phyloP scores from a whole-genome alignment of 2,888 invertebrate species.

The Cephus rjabovi region DNA sequence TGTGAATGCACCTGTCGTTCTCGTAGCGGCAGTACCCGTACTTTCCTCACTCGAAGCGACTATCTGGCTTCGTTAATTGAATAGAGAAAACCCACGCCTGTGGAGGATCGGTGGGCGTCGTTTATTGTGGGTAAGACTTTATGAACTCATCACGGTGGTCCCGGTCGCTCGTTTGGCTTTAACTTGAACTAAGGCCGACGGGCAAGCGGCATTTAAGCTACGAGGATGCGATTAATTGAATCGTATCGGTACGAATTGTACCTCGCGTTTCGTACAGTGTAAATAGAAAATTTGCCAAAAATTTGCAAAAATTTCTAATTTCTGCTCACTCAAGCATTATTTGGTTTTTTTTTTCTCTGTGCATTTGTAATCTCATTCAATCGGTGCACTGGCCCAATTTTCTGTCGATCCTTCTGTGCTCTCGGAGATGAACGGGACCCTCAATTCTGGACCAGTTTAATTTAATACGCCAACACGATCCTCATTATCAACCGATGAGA shows the following conservation, averaged over 20 bases:
- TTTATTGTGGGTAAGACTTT: conserved; percentile 36
- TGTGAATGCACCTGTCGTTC: conserved; percentile 27
- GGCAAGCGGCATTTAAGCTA: too few species aligned
- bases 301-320: too few species aligned
- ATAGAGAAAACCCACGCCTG: conserved; percentile 25
- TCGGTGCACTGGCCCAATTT: conserved; percentile 13
- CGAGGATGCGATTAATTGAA: too few species aligned
- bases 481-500: conserved; percentile 19
- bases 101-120: conserved; percentile 31
- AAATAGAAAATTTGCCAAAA: too few species aligned
- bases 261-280: too few species aligned
- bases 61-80: conserved; percentile 37
- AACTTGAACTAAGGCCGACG: too few species aligned
- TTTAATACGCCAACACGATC: conserved; percentile 20
- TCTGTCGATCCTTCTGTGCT: conserved; percentile 7
- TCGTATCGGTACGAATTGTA: too few species aligned
- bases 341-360: too few species aligned
- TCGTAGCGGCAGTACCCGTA: neutral
- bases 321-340: too few species aligned
- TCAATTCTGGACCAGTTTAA: conserved; percentile 14
- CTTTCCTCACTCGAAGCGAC: conserved; percentile 27
- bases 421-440: neutral
- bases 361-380: too few species aligned
- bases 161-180: conserved; percentile 3
- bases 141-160: conserved; percentile 31